These are phyloP conservation scores for Hippasteria phrygiana DNA, from an alignment of 53 echinoderm and acorn worm species.

Conservation along the genomic window DNA sequence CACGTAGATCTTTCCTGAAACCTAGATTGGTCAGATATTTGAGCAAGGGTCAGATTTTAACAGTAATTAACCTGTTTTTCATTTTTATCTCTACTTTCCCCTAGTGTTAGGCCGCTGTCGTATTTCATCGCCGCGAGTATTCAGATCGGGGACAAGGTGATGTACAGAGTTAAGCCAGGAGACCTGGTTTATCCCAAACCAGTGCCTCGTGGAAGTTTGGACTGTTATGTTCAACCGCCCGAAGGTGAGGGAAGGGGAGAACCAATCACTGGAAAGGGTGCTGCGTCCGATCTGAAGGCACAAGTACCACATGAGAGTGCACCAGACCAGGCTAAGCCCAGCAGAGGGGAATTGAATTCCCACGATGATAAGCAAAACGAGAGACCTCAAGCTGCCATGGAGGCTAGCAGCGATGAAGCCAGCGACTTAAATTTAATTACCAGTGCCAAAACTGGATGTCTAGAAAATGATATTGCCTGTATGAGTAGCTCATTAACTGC, in stretches of 20 bases:
- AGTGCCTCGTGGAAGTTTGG: constrained; percentile 74
- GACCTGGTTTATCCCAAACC: constrained; percentile 72
- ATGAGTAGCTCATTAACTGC: not conserved
- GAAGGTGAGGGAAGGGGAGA: not conserved
- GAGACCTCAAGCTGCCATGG: not conserved
- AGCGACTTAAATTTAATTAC: not conserved
- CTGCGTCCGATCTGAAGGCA: not conserved
- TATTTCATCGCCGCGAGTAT: constrained; percentile 89
- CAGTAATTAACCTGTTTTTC: not conserved
- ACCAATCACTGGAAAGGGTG: not conserved
- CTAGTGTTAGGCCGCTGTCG: constrained; percentile 80
- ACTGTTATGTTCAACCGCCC: constrained; percentile 74
- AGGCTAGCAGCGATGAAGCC: not conserved
- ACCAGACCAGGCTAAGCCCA: not conserved
- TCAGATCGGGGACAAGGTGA: constrained; percentile 94
- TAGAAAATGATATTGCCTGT: not conserved
- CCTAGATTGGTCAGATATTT: no score
- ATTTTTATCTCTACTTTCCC: not conserved
- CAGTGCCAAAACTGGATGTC: not conserved
- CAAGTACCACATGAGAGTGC: not conserved
- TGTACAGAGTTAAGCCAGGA: constrained; percentile 77
- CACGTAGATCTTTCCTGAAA: no score
- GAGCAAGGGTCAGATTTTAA: no score
- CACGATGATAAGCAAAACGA: no score
- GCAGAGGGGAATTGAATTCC: not conserved